phyloP scores from a whole-genome alignment of 1,140 invertebrate species.

The Ladona fulva region DNA sequence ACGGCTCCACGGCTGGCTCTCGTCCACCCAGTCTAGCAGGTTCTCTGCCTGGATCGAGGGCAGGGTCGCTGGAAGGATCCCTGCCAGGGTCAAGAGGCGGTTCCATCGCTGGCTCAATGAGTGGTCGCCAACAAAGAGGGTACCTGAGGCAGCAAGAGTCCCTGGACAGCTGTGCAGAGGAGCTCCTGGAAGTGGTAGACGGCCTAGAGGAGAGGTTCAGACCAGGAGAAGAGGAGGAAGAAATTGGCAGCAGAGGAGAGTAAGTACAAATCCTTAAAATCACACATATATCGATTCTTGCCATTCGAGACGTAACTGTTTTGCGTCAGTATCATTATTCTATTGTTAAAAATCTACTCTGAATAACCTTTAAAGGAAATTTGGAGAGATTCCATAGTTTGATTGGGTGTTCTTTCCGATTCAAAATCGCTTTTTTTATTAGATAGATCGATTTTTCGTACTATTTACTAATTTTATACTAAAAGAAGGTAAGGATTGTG shows the following conservation, averaged over 20 bases:
- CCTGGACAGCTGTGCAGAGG: slow-evolving; percentile 39
- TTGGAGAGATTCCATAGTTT: too few species aligned
- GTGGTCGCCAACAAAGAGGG: slow-evolving; percentile 15
- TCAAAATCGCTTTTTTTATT: too few species aligned
- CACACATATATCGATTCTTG: too few species aligned
- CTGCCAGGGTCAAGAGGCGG: background rate
- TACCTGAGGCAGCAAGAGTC: slow-evolving; percentile 30
- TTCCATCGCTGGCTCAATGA: background rate
- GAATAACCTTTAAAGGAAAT: too few species aligned
- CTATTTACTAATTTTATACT: too few species aligned
- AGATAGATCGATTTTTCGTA: too few species aligned
- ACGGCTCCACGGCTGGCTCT: background rate
- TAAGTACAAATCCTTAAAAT: too few species aligned
- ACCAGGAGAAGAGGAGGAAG: background rate
- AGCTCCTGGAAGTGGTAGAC: slow-evolving; percentile 23
- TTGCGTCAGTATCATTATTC: too few species aligned
- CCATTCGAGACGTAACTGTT: too few species aligned
- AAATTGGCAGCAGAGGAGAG: background rate
- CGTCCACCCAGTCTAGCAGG: background rate
- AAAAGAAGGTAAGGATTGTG: too few species aligned
- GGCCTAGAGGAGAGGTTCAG: background rate
- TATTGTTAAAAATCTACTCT: too few species aligned
- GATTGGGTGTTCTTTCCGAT: too few species aligned
- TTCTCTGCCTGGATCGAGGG: background rate
- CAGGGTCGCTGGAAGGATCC: background rate